Conservation (phyloP, 2,113 vertebrate species). For the Cephalopholis sonnerati region DNA sequence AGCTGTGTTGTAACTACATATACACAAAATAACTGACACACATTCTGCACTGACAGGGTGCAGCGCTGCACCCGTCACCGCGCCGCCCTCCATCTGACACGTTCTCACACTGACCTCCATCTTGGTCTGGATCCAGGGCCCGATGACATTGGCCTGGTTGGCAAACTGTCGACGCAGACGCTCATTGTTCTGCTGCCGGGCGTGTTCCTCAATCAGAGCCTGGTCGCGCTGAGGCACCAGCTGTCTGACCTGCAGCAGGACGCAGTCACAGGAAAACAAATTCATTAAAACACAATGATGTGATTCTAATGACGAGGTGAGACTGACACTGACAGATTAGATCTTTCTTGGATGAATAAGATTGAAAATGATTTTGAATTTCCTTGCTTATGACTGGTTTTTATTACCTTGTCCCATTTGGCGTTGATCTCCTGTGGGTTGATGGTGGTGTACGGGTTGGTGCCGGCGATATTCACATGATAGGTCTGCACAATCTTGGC, state of each 20-base stretch:
- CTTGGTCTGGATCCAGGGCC: conserved; percentile 99
- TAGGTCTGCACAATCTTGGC: conserved; percentile 98
- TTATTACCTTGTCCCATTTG: conserved; percentile 96
- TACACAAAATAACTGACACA: neutral
- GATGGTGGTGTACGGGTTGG: conserved; percentile 97
- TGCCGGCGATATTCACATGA: conserved; percentile 96
- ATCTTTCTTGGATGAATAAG: neutral
- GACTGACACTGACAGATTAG: neutral
- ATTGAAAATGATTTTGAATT: neutral
- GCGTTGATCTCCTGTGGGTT: conserved; percentile 94
- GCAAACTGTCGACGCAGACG: conserved; percentile 96
- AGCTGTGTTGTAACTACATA: neutral
- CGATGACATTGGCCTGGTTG: conserved; percentile 96
- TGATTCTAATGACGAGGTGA: neutral
- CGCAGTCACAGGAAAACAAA: neutral
- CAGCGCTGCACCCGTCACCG: neutral
- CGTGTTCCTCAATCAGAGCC: conserved; percentile 95
- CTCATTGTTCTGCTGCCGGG: conserved; percentile 97
- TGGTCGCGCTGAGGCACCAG: conserved; percentile 97
- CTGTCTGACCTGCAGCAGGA: conserved; percentile 89
- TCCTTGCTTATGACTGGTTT: neutral
- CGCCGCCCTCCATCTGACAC: neutral
- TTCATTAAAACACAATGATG: neutral
- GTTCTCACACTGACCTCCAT: conserved; percentile 90
- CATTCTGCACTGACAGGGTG: neutral